Evolutionary conservation across 1,140 invertebrate genomes (phyloP).

Genomic region (Trichogramma pretiosum): DNA sequence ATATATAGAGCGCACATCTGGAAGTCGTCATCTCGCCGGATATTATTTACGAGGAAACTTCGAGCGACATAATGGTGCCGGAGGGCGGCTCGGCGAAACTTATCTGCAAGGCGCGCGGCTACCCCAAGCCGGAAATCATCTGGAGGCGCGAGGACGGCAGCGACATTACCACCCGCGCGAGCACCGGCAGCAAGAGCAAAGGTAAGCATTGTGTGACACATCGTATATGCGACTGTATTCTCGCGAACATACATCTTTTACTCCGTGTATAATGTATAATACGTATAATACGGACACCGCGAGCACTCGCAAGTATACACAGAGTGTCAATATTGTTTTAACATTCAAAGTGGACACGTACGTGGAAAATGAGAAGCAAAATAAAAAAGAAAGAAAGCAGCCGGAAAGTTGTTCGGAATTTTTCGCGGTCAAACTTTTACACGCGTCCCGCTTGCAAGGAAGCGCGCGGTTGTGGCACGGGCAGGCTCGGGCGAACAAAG

Average conservation of each 20-base stretch:
- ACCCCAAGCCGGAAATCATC: constrained; percentile 72
- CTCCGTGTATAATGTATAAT: too few relatives aligned
- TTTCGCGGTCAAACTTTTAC: too few relatives aligned
- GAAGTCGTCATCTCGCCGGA: constrained; percentile 87
- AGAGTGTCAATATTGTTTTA: too few relatives aligned
- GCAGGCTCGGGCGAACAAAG: not conserved
- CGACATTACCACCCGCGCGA: constrained; percentile 66
- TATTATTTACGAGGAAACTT: constrained; percentile 79
- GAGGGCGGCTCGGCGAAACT: constrained; percentile 83
- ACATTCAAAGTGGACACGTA: too few relatives aligned
- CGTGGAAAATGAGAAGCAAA: too few relatives aligned
- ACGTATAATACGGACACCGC: too few relatives aligned
- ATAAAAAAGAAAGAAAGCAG: not conserved
- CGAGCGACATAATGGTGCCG: constrained; percentile 81
- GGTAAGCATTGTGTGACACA: constrained; percentile 48
- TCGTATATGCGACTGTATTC: too few relatives aligned
- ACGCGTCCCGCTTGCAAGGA: too few relatives aligned
- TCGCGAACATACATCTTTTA: too few relatives aligned
- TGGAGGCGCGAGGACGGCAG: constrained; percentile 82
- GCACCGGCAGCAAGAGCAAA: constrained; percentile 60
- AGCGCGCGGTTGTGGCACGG: too few relatives aligned
- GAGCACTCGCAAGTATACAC: too few relatives aligned
- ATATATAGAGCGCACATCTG: constrained; percentile 64
- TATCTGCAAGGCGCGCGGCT: constrained; percentile 75
- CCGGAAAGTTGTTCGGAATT: not conserved